A percentile compares a stretch with the other conserved stretches of the same genome.
Evolutionary conservation across 1,140 invertebrate genomes (phyloP).

Genomic region (Drosophila sechellia): DNA sequence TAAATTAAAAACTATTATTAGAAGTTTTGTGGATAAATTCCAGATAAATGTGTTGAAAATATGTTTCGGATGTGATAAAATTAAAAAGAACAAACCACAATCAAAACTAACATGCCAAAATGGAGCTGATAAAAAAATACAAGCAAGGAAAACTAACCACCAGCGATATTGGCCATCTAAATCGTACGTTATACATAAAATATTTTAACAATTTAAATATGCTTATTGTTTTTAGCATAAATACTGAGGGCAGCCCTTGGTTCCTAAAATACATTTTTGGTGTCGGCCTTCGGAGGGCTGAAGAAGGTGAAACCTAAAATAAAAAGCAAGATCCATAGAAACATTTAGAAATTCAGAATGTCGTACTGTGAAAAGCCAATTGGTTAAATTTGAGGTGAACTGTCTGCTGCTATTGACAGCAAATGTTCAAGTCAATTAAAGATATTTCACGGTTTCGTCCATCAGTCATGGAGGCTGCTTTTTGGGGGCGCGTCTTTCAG

Average conservation of each 20-base stretch:
- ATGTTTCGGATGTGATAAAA: slow-evolving; percentile 17
- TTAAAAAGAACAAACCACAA: slow-evolving; percentile 6
- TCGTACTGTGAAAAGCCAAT: slow-evolving; percentile 35
- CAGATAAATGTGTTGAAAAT: slow-evolving; percentile 8
- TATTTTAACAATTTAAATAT: background rate
- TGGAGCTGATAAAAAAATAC: slow-evolving; percentile 82
- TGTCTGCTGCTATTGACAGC: slow-evolving; percentile 55
- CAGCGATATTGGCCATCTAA: slow-evolving; percentile 66
- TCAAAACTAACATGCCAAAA: slow-evolving; percentile 44
- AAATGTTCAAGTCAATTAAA: slow-evolving; percentile 68
- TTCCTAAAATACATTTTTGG: slow-evolving; percentile 30
- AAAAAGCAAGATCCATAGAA: slow-evolving; percentile 10
- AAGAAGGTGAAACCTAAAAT: slow-evolving; percentile 5
- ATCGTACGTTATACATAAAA: slow-evolving; percentile 61
- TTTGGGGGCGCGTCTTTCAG: slow-evolving; percentile 53
- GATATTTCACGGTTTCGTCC: slow-evolving; percentile 32
- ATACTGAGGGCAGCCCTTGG: slow-evolving; percentile 24
- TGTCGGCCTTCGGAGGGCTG: slow-evolving; percentile 3
- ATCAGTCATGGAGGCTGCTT: slow-evolving; percentile 36
- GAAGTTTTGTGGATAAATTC: background rate
- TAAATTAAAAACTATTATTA: slow-evolving; percentile 11
- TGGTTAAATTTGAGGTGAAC: slow-evolving; percentile 43
- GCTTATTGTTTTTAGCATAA: slow-evolving; percentile 4
- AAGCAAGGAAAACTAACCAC: slow-evolving; percentile 72
- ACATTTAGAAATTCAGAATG: slow-evolving; percentile 28